Base-by-base conservation (phyloP, 2,797 vertebrate species). In the Schizopygopsis pylzovi region DNA sequence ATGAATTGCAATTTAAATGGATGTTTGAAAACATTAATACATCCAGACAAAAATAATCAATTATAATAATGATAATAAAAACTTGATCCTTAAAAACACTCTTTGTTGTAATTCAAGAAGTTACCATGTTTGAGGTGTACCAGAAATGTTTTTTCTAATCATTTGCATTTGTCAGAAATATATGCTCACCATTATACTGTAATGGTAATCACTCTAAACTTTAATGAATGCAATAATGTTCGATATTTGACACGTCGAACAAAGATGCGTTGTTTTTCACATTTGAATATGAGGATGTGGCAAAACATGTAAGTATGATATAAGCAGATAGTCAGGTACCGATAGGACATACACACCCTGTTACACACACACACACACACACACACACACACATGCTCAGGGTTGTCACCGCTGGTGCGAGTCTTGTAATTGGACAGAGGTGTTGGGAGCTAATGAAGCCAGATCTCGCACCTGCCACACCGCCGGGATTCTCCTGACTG, bases 391-490 rank as follows among this genome's bases (percentile, higher is more conserved):
- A 61, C 28, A 37, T 7, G 83, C 84, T 75, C 83, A 88, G 68
- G 28, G 68, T 92, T 92, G 93, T 93, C 92, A 94, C 92, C 91
- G 89, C 93, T 91, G 92, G 94, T 95, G 94, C 91, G 90, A 88
- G 89, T 91, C 92, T 95, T 92, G 91, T 95, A 95, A 96, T 95
- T 95, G 95, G 95, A 94, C 92, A 86, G 92, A 96, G 95, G 95
- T 96, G 95, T 95, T 93, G 92, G 94, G 92, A 95, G 94, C 95
- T 96, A 96, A 95, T 95, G 94, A 95, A 95, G 94, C 93, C 93
- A 92, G 94, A 94, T 93, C 94, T 95, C 94, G 92, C 94, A 95
- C 94, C 94, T 95, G 94, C 93, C 93, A 94, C 93, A 94, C 94
- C 93, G 87, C 90, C 89, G 94, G 94, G 95, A 95, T 93, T 94